Evolutionary conservation across 2,888 invertebrate genomes (phyloP), one percentile per base, ranked within the genome.

Genomic region (Harpagoxenus sublaevis): DNA sequence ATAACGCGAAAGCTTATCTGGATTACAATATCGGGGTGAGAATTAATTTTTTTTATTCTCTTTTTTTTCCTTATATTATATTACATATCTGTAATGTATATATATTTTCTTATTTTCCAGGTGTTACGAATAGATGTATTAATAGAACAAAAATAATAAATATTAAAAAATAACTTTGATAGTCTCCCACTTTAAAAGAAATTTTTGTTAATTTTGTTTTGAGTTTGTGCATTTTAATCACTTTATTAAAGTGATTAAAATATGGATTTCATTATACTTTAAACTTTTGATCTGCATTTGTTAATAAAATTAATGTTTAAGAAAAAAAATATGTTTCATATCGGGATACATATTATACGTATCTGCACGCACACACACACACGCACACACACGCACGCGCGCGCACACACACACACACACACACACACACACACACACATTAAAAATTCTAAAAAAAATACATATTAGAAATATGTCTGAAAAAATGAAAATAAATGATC

Each of bases 21-120:
- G 96, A 97, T 93, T 96, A 95, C 89, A 95, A 95, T 48, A 95
- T 95, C 75, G 96, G 95, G 93, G 96, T 96, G 93, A 85, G 84
- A 60, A 63, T 12, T 63, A 45, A 23, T n/a, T 2, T 15, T 1
- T 15, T 18, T 12, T n/a, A 53, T 55, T 55, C n/a, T 53, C 6
- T n/a, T 4, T 15, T 23, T 18, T 28, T 55, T 48, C 23, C 6
- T 8, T 62, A 9, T 35, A 39, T 60, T 45, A 1, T 1, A 65
- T 42, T 9, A 53, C 3, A 23, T 23, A 12, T 70, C 6, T 35
- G 39, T 23, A 57, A 15, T 66, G 8, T 53, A 39, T 31, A 74
- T 71, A 71, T 8, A 23, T 15, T 55, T 63, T 12, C 35, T 48
- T 45, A 51, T 81, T 82, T 84, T 87, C 39, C 88, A 95, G 95